Evolutionary conservation across 2,888 invertebrate genomes (phyloP).

Genomic region (Nymphalis polychloros): DNA sequence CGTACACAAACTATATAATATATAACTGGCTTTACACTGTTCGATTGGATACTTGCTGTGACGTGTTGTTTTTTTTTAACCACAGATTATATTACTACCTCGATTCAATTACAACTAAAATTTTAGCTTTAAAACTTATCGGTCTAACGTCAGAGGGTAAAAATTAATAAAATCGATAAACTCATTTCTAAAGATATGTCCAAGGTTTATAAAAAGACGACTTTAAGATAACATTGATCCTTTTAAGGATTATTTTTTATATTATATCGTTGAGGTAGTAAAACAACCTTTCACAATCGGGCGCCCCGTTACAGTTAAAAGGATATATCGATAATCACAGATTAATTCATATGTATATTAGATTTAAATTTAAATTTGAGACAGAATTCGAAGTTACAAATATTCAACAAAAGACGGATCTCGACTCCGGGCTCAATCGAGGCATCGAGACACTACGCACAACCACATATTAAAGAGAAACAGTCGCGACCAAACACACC

Average conservation of each 20-base stretch:
- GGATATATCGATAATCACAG: background rate
- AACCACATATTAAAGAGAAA: conserved; percentile 1
- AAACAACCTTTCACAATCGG: conserved; percentile 32
- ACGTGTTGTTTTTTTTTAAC: conserved; percentile 14
- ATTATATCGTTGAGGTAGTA: conserved; percentile 36
- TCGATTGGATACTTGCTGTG: conserved; percentile 23
- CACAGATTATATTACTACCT: conserved; percentile 37
- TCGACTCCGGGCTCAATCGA: background rate
- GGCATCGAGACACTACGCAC: background rate
- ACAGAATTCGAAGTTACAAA: background rate
- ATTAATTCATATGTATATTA: background rate
- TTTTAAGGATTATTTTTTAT: conserved; percentile 5
- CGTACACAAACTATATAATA: conserved; percentile 19
- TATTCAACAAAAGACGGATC: background rate
- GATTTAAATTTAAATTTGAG: background rate
- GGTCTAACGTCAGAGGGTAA: conserved; percentile 28
- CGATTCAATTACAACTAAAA: conserved; percentile 30
- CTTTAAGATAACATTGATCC: conserved; percentile 16
- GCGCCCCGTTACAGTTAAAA: conserved; percentile 16
- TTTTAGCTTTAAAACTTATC: conserved; percentile 26
- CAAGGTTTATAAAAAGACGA: conserved; percentile 23
- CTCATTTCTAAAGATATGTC: conserved; percentile 37
- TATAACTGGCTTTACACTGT: conserved; percentile 30
- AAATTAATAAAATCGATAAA: conserved; percentile 29
- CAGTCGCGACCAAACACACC: background rate